A percentile compares a stretch with the other conserved stretches of the same genome.
Conservation (phyloP, 2,797 vertebrate species). For the Sibirionetta formosa region DNA sequence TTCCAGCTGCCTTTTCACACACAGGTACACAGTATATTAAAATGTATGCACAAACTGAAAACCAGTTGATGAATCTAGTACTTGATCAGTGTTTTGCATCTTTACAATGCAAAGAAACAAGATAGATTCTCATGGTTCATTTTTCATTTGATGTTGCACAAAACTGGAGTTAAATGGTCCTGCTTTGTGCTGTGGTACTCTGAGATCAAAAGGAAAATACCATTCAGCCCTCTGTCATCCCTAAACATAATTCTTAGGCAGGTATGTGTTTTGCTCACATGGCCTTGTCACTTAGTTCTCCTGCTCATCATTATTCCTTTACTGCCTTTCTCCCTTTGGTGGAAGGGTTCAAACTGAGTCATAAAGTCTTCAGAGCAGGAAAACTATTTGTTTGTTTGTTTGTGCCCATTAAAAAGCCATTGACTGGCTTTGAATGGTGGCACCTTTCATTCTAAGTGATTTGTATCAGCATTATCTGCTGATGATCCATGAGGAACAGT, state of each 20-base stretch:
- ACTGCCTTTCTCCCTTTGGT: not conserved
- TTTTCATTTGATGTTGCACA: not conserved
- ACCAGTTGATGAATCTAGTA: not conserved
- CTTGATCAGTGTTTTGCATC: not conserved
- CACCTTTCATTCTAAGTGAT: not conserved
- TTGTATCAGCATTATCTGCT: not conserved
- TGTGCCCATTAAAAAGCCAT: not conserved
- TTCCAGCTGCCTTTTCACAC: not conserved
- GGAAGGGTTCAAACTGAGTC: not conserved
- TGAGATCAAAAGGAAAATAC: not conserved
- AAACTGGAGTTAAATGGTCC: not conserved
- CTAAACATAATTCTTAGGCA: not conserved
- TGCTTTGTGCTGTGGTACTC: not conserved
- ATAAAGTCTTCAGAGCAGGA: not conserved
- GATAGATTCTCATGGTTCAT: not conserved
- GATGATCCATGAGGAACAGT: not conserved
- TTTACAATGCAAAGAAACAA: not conserved
- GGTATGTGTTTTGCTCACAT: fast-evolving
- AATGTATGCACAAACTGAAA: not conserved
- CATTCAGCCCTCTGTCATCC: not conserved
- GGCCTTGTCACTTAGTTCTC: not conserved
- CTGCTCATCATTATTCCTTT: not conserved
- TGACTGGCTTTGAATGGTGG: too few species aligned
- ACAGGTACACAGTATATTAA: not conserved
- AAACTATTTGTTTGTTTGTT: fast-evolving